Evolutionary conservation across 2,113 vertebrate genomes (phyloP).

Genomic region (Osmerus mordax): DNA sequence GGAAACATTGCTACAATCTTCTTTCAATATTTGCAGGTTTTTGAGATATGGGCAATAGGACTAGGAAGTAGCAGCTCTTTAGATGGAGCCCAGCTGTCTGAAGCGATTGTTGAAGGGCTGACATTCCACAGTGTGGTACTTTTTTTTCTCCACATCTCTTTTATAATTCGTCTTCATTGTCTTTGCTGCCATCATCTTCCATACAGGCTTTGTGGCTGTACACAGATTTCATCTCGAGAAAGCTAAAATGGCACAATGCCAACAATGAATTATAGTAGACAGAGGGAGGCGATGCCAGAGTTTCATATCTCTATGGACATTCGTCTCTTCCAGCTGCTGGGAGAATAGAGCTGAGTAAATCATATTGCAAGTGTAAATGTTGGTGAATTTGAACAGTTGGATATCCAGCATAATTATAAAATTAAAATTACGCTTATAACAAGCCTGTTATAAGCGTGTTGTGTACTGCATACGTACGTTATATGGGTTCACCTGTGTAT

Average conservation of each 20-base stretch:
- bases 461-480: too few relatives aligned
- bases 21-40: too few relatives aligned
- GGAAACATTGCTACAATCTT: too few relatives aligned
- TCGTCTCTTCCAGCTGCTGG: constrained; percentile 24
- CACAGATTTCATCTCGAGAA: constrained; percentile 11
- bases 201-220: constrained; percentile 5
- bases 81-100: not conserved
- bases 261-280: constrained; percentile 18
- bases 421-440: too few relatives aligned
- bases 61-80: too few relatives aligned
- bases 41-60: too few relatives aligned
- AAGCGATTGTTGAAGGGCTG: not conserved
- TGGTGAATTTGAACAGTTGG: too few relatives aligned
- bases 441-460: too few relatives aligned
- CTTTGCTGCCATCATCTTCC: not conserved
- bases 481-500: too few relatives aligned
- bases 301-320: constrained; percentile 18
- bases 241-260: constrained; percentile 17
- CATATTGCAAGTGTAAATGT: too few relatives aligned
- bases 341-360: constrained; percentile 16
- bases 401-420: too few relatives aligned
- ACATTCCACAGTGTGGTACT: not conserved
- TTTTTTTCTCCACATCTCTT: not conserved
- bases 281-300: not conserved
- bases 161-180: constrained; percentile 11